Evolutionary conservation across 2,888 invertebrate genomes (phyloP), one percentile per base, ranked within the genome.

Genomic region (Meganola albula): DNA sequence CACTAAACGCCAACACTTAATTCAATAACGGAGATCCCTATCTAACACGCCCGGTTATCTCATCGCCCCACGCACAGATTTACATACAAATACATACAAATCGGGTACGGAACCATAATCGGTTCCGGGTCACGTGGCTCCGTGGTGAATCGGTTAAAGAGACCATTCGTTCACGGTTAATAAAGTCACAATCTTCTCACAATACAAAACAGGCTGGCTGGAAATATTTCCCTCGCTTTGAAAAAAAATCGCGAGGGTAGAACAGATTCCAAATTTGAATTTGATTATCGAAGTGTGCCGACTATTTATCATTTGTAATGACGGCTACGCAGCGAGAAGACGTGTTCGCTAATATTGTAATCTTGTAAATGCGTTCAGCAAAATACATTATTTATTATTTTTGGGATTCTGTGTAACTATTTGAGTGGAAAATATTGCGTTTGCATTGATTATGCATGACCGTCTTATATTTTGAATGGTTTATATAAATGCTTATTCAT

Each of bases 41-140:
- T 82, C 82, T 69, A 63, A 58, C 68, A 72, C 70, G 74, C 67
- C 75, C 64, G 68, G 74, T 74, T 79, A 80, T 82, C 82, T 79
- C 60, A 44, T 70, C 75, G 68, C 79, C 77, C 77, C 75, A 74
- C 64, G 60, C 63, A 51, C 55, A 63, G 68, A 80, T 82, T 83
- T 77, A 77, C 82, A 79, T 80, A 77, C 78, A 82, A 78, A 83
- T 78, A 74, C 74, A 71, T 74, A 76, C 74, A 76, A 75, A 76
- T 74, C 72, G 63, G 65, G 64, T 65, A 62, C 68, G 70, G 74
- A 65, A 71, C 74, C 74, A 62, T 69, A 76, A 83, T 86, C 78
- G 73, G 83, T 84, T 83, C 79, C 83, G 80, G 77, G 88, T 89
- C 89, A 88, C 89, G 89, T 89, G 89, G 63, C 57, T 67, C 77